Evolutionary conservation across 2,797 vertebrate genomes (phyloP).

Genomic region (Todus mexicanus): DNA sequence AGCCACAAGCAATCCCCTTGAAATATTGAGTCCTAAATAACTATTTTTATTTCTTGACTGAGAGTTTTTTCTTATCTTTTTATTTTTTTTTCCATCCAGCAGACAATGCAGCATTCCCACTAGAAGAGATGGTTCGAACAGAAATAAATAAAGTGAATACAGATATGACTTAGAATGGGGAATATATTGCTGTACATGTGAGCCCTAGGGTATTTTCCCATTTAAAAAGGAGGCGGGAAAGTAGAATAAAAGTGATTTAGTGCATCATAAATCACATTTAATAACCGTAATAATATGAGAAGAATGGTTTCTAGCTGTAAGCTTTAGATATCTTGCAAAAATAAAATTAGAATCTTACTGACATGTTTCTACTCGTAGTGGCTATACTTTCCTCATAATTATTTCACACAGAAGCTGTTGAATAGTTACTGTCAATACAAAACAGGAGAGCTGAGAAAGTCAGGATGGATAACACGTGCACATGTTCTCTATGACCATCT

Average conservation of each 20-base stretch:
- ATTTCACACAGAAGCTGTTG: not conserved
- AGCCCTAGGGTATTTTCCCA: not conserved
- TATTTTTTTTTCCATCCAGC: constrained; percentile 26
- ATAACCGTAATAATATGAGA: not conserved
- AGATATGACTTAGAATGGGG: not conserved
- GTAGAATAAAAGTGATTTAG: not conserved
- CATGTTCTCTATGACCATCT: not conserved
- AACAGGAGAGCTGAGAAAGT: not conserved
- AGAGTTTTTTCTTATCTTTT: constrained; percentile 33
- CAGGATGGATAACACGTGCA: not conserved
- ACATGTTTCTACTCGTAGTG: not conserved
- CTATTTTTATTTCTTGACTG: not conserved
- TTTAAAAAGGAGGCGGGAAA: not conserved
- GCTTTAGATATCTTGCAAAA: not conserved
- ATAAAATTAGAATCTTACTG: not conserved
- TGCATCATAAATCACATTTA: not conserved
- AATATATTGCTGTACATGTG: not conserved
- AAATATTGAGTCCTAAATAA: constrained; percentile 31
- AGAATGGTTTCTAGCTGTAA: not conserved
- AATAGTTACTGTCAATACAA: not conserved
- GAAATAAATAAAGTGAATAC: not conserved
- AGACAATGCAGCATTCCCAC: not conserved
- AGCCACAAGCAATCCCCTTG: not conserved
- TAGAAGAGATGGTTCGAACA: not conserved
- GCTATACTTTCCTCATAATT: not conserved